Evolutionary conservation across 2,888 invertebrate genomes (phyloP).

Genomic region (Nematopogon swammerdamellus): DNA sequence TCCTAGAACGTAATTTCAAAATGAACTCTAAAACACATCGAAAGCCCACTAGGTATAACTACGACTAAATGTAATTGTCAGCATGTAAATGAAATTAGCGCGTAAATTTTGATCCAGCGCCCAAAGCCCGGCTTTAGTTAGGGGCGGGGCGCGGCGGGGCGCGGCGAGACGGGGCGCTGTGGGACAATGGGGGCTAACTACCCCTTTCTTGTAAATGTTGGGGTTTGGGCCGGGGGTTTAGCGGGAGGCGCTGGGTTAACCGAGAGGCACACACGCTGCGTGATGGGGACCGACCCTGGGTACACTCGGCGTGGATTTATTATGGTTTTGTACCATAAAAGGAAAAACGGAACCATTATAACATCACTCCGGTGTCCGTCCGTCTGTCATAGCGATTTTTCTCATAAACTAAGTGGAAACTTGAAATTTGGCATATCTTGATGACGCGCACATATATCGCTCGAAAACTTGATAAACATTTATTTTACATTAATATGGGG

Average conservation of each 20-base stretch:
- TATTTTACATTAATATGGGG: no score
- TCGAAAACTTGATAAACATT: no score
- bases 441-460: no score
- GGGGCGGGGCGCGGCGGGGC: neutral
- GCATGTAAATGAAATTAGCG: neutral
- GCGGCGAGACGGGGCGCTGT: neutral
- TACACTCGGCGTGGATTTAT: conserved; percentile 21
- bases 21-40: no score
- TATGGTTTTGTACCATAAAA: no score
- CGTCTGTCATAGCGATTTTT: no score
- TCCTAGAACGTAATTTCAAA: no score
- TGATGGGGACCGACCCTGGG: conserved; percentile 30
- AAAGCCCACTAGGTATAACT: no score
- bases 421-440: no score
- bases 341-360: no score
- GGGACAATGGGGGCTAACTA: conserved; percentile 52
- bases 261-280: conserved; percentile 41
- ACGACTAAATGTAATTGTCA: neutral
- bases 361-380: no score
- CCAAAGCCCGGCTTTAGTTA: neutral
- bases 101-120: neutral
- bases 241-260: conserved; percentile 49
- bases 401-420: no score
- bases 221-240: conserved; percentile 14
- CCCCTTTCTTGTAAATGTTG: conserved; percentile 47